These are phyloP conservation scores for Anolis apletophallus DNA, from an alignment of 2,797 vertebrate genomes.

Conservation along the genomic window DNA sequence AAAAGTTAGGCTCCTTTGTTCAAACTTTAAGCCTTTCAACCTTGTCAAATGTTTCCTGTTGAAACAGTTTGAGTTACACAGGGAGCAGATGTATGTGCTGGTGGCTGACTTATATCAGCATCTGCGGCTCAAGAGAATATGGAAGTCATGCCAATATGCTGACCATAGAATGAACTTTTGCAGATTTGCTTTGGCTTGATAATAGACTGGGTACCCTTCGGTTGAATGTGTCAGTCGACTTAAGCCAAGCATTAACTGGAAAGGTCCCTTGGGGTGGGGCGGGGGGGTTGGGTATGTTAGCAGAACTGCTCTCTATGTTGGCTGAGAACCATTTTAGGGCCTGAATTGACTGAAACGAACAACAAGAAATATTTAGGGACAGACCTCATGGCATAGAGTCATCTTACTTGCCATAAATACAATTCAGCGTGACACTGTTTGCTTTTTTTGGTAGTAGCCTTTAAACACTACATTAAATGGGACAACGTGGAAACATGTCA, in stretches of 20 bases:
- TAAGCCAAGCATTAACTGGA: background rate
- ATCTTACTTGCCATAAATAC: constrained; percentile 18
- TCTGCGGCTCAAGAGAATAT: background rate
- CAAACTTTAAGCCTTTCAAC: background rate
- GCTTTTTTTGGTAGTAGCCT: constrained; percentile 35
- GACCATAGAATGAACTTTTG: background rate
- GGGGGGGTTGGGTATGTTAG: background rate
- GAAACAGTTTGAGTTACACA: background rate
- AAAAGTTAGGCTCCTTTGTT: background rate
- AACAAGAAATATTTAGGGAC: constrained; percentile 18
- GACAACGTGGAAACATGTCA: constrained; percentile 37
- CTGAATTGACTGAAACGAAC: background rate
- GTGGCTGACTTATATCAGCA: background rate
- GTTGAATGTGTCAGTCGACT: background rate
- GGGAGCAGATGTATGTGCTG: background rate
- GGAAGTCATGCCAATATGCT: background rate
- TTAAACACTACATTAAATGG: constrained; percentile 42
- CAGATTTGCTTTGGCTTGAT: background rate
- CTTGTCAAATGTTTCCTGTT: background rate
- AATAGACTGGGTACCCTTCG: background rate
- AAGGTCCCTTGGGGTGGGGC: background rate
- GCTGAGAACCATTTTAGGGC: background rate
- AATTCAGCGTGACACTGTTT: constrained; percentile 32
- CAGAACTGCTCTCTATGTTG: background rate
- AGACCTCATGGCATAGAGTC: constrained; percentile 1